Evolutionary conservation across 2,888 invertebrate species (phyloP), one percentile per base, ranked within the genome.

Genomic region (Sinopyrophorus schimmeli): DNA sequence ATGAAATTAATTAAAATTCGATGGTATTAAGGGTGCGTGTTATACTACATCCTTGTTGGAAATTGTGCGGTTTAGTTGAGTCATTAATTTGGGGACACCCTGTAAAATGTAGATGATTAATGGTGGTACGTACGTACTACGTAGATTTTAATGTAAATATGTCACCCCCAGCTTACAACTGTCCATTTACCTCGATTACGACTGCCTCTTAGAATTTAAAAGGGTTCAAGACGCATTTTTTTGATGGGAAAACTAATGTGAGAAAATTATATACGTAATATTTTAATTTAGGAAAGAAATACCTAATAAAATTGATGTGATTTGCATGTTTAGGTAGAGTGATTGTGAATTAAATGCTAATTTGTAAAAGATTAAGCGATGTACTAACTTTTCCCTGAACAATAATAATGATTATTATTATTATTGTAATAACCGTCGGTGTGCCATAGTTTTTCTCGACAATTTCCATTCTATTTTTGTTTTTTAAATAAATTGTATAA

Each of bases 231-330:
- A 31, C 5, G 32, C 35, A 24, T 24, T 41, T n/a, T n/a, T n/a
- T n/a, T n/a, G n/a, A n/a, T n/a, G n/a, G 28, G 26, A 30, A 34
- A 54, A 41, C 38, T 28, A 55, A 56, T 61, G 61, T 63, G 63
- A 62, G 61, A 63, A 47, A n/a, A 60, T 57, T 55, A 63, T 62
- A 63, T 63, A 63, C 63, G 63, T 63, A 63, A 63, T 59, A 56
- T 48, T 51, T 38, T 59, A 59, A 58, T 55, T 54, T 34, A 38
- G 37, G 43, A 47, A 54, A 56, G 44, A 49, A 56, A 58, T 57
- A 54, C n/a, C n/a, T n/a, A n/a, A n/a, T n/a, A n/a, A n/a, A 57
- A 52, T 55, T 40, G 55, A 57, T 59, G 59, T 59, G 57, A 58
- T 58, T 54, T 57, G 47, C 39, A 52, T 47, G 47, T 47, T 42